Evolutionary conservation across 2,113 vertebrate genomes (phyloP), one percentile per base, ranked within the genome.

Genomic region (Zosterops lateralis): DNA sequence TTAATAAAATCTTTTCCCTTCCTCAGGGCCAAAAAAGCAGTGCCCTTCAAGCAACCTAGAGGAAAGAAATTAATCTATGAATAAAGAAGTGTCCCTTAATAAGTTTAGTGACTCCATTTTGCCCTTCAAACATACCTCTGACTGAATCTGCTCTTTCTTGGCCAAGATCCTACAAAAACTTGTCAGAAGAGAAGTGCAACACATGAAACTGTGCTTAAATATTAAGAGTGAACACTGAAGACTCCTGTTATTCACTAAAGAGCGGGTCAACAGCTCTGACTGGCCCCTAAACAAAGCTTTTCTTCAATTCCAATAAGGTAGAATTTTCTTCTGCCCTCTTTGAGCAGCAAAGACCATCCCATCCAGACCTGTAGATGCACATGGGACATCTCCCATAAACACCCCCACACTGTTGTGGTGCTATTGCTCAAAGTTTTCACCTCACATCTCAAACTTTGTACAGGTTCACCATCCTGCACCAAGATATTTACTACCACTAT

Each of bases 331-430:
- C n/a, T 31, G 17, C 18, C 45, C 21, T 45, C 36, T 50, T 32
- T 54, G 11, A 12, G 20, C 38, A 77, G 34, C 28, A 26, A 47
- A 38, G 26, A 29, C 8, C 34, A 44, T 36, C 53, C 38, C 48
- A 48, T 1, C 7, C 3, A 2, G 5, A 34, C 28, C 6, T 60
- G 17, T 9, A 84, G 42, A 11, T 17, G 44, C 19, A 44, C 22
- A 2, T 2, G 24, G 14, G 12, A 25, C 18, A 56, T 14, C 50
- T 65, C 34, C 54, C 77, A 6, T 6, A 48, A 34, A 5, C 54
- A 31, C 31, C 60, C 26, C 16, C 58, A 67, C 1, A 19, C 21
- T 22, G 6, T 1, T 57, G 12, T 5, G 24, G 3, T 1, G 1
- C 19, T 53, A 17, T 0, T 38, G 9, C 29, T 87, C 57, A 9